Evolutionary conservation across 2,888 invertebrate species (phyloP).

Genomic region (Caenorhabditis sp.): DNA sequence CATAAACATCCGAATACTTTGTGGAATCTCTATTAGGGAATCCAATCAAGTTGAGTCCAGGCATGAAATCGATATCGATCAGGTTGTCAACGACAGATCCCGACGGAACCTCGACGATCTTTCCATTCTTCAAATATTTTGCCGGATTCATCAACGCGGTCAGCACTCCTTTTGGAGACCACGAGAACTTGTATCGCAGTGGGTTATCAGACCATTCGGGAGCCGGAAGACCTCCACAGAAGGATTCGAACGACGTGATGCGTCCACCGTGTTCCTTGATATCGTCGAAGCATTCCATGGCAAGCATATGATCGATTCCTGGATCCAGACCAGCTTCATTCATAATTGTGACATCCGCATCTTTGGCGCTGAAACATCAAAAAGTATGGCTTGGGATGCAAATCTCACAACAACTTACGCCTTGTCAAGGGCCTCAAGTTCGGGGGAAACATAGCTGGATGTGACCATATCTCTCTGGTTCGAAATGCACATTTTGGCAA

Average conservation of each 20-base stretch:
- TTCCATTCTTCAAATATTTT: constrained; percentile 90
- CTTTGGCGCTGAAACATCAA: constrained; percentile 88
- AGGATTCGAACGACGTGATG: constrained; percentile 95
- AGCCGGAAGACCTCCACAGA: constrained; percentile 97
- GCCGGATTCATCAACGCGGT: constrained; percentile 93
- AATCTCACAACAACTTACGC: constrained; percentile 68
- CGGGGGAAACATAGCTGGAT: constrained; percentile 93
- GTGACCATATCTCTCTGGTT: constrained; percentile 95
- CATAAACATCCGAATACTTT: constrained; percentile 91
- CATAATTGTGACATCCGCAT: constrained; percentile 93
- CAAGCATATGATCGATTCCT: constrained; percentile 97
- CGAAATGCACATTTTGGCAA: constrained; percentile 92
- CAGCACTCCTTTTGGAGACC: constrained; percentile 96
- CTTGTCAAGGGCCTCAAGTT: constrained; percentile 87
- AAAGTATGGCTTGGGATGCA: neutral
- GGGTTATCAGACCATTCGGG: constrained; percentile 95
- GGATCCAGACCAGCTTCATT: constrained; percentile 99
- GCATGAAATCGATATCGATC: constrained; percentile 91
- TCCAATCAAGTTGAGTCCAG: constrained; percentile 95
- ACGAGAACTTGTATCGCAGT: constrained; percentile 92
- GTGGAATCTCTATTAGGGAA: constrained; percentile 97
- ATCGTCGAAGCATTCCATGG: constrained; percentile 96
- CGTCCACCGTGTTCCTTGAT: constrained; percentile 91
- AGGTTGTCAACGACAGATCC: constrained; percentile 92
- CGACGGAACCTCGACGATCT: constrained; percentile 90